Conservation (phyloP, 2,113 vertebrate species). For the Petroica traversi region DNA sequence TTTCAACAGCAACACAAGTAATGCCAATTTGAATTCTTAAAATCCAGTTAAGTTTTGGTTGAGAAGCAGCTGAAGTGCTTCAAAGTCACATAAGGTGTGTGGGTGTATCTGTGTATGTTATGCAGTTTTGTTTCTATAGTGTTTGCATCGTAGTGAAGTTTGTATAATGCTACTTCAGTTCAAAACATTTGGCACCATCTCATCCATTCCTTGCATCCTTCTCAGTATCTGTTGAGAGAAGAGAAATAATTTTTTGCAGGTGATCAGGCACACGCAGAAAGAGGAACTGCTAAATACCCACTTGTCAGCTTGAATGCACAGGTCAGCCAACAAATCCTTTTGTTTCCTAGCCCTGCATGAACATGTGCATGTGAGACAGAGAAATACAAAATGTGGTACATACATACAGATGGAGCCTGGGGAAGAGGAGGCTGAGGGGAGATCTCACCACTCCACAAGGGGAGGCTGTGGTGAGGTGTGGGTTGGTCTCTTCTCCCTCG, state of each 20-base stretch:
- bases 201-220: conserved; percentile 63
- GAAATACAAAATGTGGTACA: too few species aligned
- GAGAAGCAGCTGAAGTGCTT: conserved; percentile 60
- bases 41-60: conserved; percentile 72
- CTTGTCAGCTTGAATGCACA: neutral
- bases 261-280: neutral
- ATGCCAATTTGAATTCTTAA: conserved; percentile 53
- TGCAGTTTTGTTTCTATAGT: conserved; percentile 66
- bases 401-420: too few species aligned
- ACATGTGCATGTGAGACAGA: neutral
- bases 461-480: neutral
- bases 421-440: neutral
- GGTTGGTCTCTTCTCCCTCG: fast-evolving
- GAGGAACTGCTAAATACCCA: neutral
- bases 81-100: conserved; percentile 22
- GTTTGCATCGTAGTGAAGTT: conserved; percentile 74
- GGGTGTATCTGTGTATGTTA: conserved; percentile 27
- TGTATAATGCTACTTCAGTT: conserved; percentile 67
- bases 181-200: conserved; percentile 64
- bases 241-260: neutral
- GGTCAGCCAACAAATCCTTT: neutral
- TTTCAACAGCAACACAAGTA: conserved; percentile 39
- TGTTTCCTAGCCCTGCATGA: neutral
- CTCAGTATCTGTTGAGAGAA: conserved; percentile 77
- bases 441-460: neutral